Conservation (phyloP, 2,797 vertebrate species). For the Novumbra hubbsi region DNA sequence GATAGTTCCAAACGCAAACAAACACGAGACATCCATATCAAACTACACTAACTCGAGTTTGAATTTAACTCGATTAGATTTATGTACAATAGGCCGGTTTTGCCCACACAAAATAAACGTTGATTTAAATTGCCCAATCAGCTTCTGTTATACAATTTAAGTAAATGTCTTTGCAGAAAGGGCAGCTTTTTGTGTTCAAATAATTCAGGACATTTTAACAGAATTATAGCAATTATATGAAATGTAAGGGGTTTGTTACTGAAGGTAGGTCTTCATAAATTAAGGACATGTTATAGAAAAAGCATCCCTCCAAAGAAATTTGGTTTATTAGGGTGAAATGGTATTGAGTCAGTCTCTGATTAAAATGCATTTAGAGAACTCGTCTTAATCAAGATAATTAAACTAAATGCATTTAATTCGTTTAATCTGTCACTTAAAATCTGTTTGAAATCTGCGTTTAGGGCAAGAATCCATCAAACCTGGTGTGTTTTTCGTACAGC, state of each 20-base stretch:
- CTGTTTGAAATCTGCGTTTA: conserved; percentile 40
- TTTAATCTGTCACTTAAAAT: conserved; percentile 43
- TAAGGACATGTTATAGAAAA: too few species aligned
- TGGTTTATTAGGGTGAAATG: conserved; percentile 33
- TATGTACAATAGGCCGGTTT: too few species aligned
- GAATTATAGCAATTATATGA: conserved; percentile 36
- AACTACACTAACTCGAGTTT: too few species aligned
- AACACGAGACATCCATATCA: too few species aligned
- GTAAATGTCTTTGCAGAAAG: conserved; percentile 54
- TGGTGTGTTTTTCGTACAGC: neutral
- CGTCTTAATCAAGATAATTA: conserved; percentile 63
- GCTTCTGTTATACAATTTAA: conserved; percentile 56
- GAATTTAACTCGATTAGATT: too few species aligned
- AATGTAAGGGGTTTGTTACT: neutral
- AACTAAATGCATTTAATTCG: conserved; percentile 45
- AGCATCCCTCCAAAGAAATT: neutral
- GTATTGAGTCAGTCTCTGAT: conserved; percentile 21
- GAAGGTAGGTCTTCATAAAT: neutral
- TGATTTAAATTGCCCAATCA: conserved; percentile 64
- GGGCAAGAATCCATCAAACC: conserved; percentile 24
- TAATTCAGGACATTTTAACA: conserved; percentile 62
- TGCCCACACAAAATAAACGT: conserved; percentile 15
- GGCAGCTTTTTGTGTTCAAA: conserved; percentile 63
- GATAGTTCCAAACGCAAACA: too few species aligned
- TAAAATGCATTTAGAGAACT: conserved; percentile 65